Percentiles rank a stretch among this genome's conserved stretches.
Evolutionary conservation across 2,113 vertebrate species (phyloP).

Genomic region (Siphamia tubifer): DNA sequence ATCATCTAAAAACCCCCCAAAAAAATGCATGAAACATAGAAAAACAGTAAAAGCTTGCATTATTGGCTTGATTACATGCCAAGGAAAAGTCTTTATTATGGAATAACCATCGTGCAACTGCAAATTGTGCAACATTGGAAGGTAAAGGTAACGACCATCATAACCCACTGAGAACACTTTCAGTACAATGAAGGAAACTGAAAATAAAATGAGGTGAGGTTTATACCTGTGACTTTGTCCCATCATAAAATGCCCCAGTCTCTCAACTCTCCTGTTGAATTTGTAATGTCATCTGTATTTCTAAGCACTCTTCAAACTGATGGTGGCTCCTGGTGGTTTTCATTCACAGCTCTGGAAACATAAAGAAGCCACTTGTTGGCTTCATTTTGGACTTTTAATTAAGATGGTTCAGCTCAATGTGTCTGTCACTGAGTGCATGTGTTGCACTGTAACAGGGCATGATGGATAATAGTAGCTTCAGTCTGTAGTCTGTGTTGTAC

Average conservation of each 20-base stretch:
- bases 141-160: not conserved
- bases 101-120: no score
- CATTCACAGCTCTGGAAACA: conserved; percentile 1
- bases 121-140: not conserved
- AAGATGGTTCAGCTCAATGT: conserved; percentile 46
- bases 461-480: conserved; percentile 43
- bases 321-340: not conserved
- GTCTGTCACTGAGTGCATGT: conserved; percentile 6
- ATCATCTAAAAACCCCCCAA: no score
- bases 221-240: not conserved
- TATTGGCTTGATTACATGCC: no score
- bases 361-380: conserved; percentile 52
- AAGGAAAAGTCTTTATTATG: no score
- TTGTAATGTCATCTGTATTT: not conserved
- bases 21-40: no score
- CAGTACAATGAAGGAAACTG: not conserved
- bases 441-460: not conserved
- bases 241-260: not conserved
- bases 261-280: not conserved
- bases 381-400: conserved; percentile 51
- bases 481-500: conserved; percentile 16
- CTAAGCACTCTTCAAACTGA: not conserved
- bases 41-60: no score
- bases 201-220: not conserved
- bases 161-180: not conserved